Evolutionary conservation across 2,888 invertebrate species (phyloP).

Genomic region (Tipula vernalis): DNA sequence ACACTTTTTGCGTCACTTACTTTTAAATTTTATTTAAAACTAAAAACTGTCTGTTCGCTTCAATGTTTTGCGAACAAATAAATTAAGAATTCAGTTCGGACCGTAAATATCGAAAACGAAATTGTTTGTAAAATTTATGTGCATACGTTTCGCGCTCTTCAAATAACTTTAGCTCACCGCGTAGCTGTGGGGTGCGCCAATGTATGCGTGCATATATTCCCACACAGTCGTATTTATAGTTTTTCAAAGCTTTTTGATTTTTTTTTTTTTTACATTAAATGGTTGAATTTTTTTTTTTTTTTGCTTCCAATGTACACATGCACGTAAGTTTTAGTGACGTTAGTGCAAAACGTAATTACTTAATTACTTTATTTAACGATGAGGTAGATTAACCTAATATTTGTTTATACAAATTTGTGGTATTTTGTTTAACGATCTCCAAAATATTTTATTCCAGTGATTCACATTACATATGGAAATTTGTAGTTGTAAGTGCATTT

Average conservation of each 20-base stretch:
- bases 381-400: background rate
- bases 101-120: background rate
- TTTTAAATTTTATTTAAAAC: background rate
- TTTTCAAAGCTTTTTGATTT: background rate
- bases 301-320: background rate
- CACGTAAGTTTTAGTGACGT: background rate
- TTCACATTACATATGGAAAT: too few relatives aligned
- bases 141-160: background rate
- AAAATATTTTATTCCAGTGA: too few relatives aligned
- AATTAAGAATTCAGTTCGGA: background rate
- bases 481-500: too few relatives aligned
- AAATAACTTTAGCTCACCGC: background rate
- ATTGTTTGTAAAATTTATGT: background rate
- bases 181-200: background rate
- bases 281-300: background rate
- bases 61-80: background rate
- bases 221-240: background rate
- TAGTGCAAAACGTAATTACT: too few relatives aligned
- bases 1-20: background rate
- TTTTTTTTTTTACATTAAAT: background rate
- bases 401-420: too few relatives aligned
- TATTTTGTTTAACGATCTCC: too few relatives aligned
- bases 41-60: background rate
- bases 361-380: background rate
- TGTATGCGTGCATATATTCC: background rate